Base-by-base conservation (phyloP, 2,797 vertebrate genomes). In the Ptychobarbus kaznakovi region DNA sequence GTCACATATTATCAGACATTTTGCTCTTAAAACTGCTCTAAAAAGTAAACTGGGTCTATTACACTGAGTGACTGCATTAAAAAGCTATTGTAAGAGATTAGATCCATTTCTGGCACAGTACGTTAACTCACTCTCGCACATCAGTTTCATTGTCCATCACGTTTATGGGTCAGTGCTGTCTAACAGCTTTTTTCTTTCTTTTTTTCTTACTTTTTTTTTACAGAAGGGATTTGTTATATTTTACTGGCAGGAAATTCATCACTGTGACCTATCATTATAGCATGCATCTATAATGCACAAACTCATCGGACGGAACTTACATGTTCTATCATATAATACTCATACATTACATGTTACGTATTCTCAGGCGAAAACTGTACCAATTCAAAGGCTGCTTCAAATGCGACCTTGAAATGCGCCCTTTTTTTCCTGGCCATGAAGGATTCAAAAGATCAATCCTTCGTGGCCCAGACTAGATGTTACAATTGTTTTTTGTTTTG, bases 111-210 rank as follows among this genome's bases (percentile, higher is more conserved):
- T 79, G 80, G 65, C 70, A 74, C 81, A 87, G 38, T 46, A 32
- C 5, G 51, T 61, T 86, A 79, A 38, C 77, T 77, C 63, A 42
- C 77, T 80, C 77, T 38, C 13, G 25, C 73, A 22, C 66, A n/a
- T 80, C 58, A 72, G 20, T 68, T 70, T 72, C 70, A 25, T 44
- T 74, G 76, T 83, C 81, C 58, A 72, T 80, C 75, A 82, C 44
- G 13, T 87, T 87, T 86, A 83, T 86, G 81, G 51, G 76, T 65
- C 44, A 78, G 44, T 56, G 86, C 65, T 87, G 75, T 79, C 53
- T 42, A 53, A 77, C 46, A 28, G 72, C 44, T 70, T 70, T 38
- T 66, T 65, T 63, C 1, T 32, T 63, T 8, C 13, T 4, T 25
- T 10, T 12, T 65, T 65, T 63, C 1, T 13, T 63, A 13, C 2